These are phyloP conservation scores for Phenganax stokvisi DNA, from an alignment of 92 coral and sea anemone genomes.

Conservation along the genomic window DNA sequence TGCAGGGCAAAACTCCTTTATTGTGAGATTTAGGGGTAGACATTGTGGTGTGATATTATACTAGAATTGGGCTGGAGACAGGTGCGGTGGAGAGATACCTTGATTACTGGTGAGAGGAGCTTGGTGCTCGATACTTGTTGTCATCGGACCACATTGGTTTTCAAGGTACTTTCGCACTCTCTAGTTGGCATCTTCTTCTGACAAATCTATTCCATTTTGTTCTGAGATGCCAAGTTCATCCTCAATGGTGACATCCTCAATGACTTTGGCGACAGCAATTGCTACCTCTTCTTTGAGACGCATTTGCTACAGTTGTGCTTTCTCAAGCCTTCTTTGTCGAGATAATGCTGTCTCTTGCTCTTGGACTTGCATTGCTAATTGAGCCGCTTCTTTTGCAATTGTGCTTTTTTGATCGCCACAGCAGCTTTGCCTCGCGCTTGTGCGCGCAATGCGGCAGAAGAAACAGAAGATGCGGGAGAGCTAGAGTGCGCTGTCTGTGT, in stretches of 20 bases:
- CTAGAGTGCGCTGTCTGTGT: neutral
- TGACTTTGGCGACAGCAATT: slow-evolving; percentile 46
- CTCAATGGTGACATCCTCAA: slow-evolving; percentile 43
- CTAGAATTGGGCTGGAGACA: neutral
- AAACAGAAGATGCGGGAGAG: slow-evolving; percentile 11
- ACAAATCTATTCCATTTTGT: slow-evolving; percentile 4
- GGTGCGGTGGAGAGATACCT: neutral
- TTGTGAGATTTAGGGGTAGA: slow-evolving; percentile 24
- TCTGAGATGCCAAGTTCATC: slow-evolving; percentile 35
- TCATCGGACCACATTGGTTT: slow-evolving; percentile 15
- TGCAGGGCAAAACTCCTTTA: slow-evolving; percentile 27
- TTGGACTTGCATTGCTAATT: slow-evolving; percentile 44
- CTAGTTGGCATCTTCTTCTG: slow-evolving; percentile 18
- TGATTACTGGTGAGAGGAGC: neutral
- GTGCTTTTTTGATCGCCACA: slow-evolving; percentile 47
- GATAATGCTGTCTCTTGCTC: slow-evolving; percentile 48
- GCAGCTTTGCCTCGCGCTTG: slow-evolving; percentile 46
- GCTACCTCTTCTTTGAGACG: slow-evolving; percentile 54
- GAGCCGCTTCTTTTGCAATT: slow-evolving; percentile 43
- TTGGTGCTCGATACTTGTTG: neutral
- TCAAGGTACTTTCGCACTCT: slow-evolving; percentile 47
- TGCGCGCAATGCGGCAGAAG: slow-evolving; percentile 30
- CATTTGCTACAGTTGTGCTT: slow-evolving; percentile 37
- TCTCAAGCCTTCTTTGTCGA: slow-evolving; percentile 43
- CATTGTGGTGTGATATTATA: slow-evolving; percentile 12